These are phyloP conservation scores for Eledone cirrhosa DNA, from an alignment of 2,888 invertebrate species.

Conservation along the genomic window DNA sequence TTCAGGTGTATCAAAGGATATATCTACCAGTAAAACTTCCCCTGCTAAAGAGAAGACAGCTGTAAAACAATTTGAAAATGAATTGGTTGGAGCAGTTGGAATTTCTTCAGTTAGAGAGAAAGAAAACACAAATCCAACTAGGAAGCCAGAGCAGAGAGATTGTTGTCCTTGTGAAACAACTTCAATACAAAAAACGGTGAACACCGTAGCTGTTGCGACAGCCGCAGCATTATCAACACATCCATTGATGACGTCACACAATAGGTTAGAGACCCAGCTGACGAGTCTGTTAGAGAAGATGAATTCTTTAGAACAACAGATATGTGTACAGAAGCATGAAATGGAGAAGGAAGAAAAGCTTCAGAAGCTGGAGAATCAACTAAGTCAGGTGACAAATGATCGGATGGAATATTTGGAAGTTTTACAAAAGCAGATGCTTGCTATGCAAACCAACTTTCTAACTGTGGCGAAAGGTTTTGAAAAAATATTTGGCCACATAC, in stretches of 20 bases:
- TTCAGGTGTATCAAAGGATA: not conserved
- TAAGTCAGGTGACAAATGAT: not conserved
- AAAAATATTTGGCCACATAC: not conserved
- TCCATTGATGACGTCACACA: not conserved
- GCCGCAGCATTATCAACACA: constrained; percentile 11
- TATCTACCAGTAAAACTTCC: not conserved
- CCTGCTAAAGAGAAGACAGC: not conserved
- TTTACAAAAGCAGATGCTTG: not conserved
- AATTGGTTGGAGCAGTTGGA: not conserved
- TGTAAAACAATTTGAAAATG: not conserved
- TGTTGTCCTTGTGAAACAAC: not conserved
- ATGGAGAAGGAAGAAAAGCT: not conserved
- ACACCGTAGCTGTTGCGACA: constrained; percentile 1
- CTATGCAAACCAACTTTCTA: constrained; percentile 14
- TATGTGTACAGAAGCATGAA: not conserved
- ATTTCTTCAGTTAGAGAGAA: not conserved
- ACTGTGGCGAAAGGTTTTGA: not conserved
- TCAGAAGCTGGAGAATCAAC: not conserved
- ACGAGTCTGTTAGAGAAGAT: not conserved
- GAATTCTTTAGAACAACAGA: not conserved
- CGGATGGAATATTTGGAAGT: not conserved
- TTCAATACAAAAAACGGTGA: not conserved
- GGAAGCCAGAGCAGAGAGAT: not conserved
- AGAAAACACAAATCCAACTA: not conserved
- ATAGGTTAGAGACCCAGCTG: not conserved